Evolutionary conservation across 2,797 vertebrate genomes (phyloP).

Genomic region (Bovichtus variegatus): DNA sequence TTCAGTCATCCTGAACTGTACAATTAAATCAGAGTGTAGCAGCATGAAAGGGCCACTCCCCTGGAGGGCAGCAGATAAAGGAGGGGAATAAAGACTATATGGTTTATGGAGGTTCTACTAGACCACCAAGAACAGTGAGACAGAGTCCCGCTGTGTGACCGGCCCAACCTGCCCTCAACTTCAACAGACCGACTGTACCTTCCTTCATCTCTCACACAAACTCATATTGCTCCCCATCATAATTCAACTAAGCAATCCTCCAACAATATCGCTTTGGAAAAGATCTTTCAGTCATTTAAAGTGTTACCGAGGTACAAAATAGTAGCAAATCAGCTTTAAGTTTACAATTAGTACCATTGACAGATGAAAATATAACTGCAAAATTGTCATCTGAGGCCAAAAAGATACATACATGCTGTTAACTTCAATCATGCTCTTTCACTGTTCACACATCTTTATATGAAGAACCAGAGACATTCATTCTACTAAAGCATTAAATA

Average conservation of each 20-base stretch:
- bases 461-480: not conserved
- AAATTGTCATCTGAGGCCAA: not conserved
- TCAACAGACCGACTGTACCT: conserved; percentile 28
- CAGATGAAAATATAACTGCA: not conserved
- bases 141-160: conserved; percentile 29
- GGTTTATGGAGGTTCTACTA: conserved; percentile 56
- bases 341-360: too few relatives aligned
- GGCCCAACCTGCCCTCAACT: conserved; percentile 35
- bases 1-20: conserved; percentile 83
- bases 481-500: not conserved
- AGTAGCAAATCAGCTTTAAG: not conserved
- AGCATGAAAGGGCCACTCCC: conserved; percentile 66
- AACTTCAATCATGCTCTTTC: not conserved
- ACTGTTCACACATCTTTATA: not conserved
- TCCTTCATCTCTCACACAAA: conserved; percentile 31
- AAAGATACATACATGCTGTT: not conserved
- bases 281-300: not conserved
- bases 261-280: not conserved
- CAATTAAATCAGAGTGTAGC: conserved; percentile 83
- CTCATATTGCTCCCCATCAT: not conserved
- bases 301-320: not conserved
- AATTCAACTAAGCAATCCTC: not conserved
- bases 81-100: conserved; percentile 48
- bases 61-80: conserved; percentile 74
- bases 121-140: conserved; percentile 27